A percentile compares a stretch with the other conserved stretches of the same genome.
phyloP scores from a whole-genome alignment of 1,140 invertebrate genomes.

The Hydropsyche tenuis region DNA sequence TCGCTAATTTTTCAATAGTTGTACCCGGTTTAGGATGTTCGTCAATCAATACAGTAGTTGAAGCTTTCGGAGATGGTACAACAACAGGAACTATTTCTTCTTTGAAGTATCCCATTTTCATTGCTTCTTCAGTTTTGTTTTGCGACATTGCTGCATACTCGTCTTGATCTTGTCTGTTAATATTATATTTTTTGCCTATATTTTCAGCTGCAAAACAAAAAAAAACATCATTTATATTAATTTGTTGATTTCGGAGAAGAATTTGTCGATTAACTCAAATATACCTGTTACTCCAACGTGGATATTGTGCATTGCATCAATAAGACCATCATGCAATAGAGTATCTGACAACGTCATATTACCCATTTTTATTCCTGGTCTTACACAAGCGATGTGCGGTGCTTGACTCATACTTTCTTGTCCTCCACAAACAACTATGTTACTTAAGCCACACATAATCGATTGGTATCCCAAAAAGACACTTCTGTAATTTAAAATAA shows the following conservation, averaged over 20 bases:
- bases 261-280: no score
- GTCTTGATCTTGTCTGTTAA: conserved; percentile 80
- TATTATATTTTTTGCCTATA: conserved; percentile 72
- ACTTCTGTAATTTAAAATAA: conserved; percentile 61
- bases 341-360: conserved; percentile 71
- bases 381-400: conserved; percentile 73
- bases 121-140: conserved; percentile 70
- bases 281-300: conserved; percentile 88
- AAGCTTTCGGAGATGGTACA: conserved; percentile 62
- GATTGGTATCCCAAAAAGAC: conserved; percentile 74
- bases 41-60: conserved; percentile 64
- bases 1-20: conserved; percentile 66
- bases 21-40: conserved; percentile 73
- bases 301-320: conserved; percentile 78
- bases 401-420: conserved; percentile 88
- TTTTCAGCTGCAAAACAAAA: conserved; percentile 72
- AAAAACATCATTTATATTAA: conserved; percentile 10
- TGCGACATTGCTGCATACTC: conserved; percentile 77
- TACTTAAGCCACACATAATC: conserved; percentile 73
- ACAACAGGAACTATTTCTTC: conserved; percentile 74
- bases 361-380: conserved; percentile 76
- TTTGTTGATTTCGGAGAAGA: neutral
- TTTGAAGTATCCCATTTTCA: conserved; percentile 70
- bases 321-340: conserved; percentile 80
- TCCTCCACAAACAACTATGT: conserved; percentile 80